These are phyloP conservation scores for Lapara coniferarum DNA, from an alignment of 2,888 invertebrate species.

Conservation along the genomic window DNA sequence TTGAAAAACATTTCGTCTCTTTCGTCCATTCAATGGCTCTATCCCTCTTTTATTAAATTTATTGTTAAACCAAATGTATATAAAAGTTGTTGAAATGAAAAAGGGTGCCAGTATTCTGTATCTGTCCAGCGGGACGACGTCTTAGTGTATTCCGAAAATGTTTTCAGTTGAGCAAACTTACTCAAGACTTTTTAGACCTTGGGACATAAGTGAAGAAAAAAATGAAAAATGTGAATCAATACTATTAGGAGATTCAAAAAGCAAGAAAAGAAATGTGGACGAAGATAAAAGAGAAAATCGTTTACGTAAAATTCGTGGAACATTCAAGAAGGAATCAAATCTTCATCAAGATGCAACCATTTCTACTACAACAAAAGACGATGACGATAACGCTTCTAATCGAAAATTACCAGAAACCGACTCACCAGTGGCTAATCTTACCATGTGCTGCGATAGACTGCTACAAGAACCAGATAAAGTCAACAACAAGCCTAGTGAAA, in stretches of 20 bases:
- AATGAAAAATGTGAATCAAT: constrained; percentile 45
- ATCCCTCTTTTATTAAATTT: constrained; percentile 83
- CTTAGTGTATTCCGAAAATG: constrained; percentile 57
- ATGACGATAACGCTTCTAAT: constrained; percentile 44
- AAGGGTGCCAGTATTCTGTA: constrained; percentile 73
- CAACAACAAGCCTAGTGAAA: constrained; percentile 39
- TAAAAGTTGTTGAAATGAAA: constrained; percentile 79
- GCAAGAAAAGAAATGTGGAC: constrained; percentile 55
- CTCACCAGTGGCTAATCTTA: constrained; percentile 70
- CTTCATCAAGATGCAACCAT: constrained; percentile 82
- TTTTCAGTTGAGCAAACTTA: constrained; percentile 68
- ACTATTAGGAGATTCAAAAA: constrained; percentile 45
- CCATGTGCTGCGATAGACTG: constrained; percentile 69
- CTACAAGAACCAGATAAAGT: constrained; percentile 57
- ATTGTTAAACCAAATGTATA: constrained; percentile 81
- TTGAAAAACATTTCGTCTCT: constrained; percentile 83
- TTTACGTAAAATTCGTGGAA: constrained; percentile 75
- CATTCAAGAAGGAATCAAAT: constrained; percentile 65
- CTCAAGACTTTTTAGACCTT: constrained; percentile 85
- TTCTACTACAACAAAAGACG: constrained; percentile 80
- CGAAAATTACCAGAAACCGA: constrained; percentile 41
- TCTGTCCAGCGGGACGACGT: constrained; percentile 62
- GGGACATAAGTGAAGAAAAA: constrained; percentile 80
- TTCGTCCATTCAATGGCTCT: constrained; percentile 74
- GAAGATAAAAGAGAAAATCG: constrained; percentile 69